phyloP scores from a whole-genome alignment of 2,888 invertebrate species.

The Phengaris arion region DNA sequence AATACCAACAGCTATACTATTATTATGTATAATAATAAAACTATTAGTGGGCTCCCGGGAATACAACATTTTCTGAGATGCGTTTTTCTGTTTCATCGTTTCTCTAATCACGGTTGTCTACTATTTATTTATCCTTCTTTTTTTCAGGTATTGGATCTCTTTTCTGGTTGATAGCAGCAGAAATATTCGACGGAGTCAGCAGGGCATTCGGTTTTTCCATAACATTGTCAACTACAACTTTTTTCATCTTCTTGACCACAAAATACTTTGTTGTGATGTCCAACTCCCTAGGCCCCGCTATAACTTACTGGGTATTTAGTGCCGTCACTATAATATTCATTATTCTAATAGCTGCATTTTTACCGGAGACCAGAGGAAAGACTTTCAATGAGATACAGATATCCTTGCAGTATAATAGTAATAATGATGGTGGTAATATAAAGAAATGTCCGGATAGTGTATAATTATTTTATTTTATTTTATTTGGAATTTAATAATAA shows the following conservation, averaged over 20 bases:
- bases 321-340: constrained; percentile 43
- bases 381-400: constrained; percentile 57
- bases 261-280: constrained; percentile 51
- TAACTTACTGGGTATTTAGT: constrained; percentile 52
- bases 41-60: no score
- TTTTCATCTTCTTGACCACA: constrained; percentile 46
- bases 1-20: no score
- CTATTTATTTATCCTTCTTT: background rate
- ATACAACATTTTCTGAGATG: no score
- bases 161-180: constrained; percentile 51
- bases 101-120: no score
- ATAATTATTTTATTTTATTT: background rate
- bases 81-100: no score
- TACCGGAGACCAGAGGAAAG: constrained; percentile 65
- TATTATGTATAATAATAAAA: no score
- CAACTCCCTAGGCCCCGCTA: constrained; percentile 46
- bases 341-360: constrained; percentile 45
- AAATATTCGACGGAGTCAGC: constrained; percentile 53
- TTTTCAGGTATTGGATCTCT: constrained; percentile 57
- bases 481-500: background rate
- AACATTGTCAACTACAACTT: constrained; percentile 37
- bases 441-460: background rate
- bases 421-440: background rate
- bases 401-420: constrained; percentile 37
- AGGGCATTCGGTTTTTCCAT: constrained; percentile 50